Evolutionary conservation across 2,888 invertebrate species (phyloP), one percentile per base, ranked within the genome.

Genomic region (Ophion ventricosus): DNA sequence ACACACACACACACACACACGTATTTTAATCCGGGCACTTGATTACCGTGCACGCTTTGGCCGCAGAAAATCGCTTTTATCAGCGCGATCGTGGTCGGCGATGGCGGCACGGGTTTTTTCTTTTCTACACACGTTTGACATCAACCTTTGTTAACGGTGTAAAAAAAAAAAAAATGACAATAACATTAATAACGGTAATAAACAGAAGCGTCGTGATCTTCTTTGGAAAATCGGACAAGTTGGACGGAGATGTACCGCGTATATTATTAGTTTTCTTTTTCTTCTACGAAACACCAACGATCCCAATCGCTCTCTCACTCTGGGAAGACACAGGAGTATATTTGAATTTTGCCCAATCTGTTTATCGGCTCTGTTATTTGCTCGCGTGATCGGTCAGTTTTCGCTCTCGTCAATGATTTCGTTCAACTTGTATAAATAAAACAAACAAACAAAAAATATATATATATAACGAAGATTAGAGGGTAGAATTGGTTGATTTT

Each of bases 191-290:
- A 72, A 66, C n/a, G n/a, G n/a, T n/a, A n/a, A n/a, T n/a, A n/a
- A n/a, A n/a, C 23, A 43, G 59, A 61, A 78, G 80, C 61, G 59
- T 29, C 56, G 40, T 64, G 74, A 76, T 76, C 26, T 79, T 81
- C 84, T 78, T 84, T 84, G 78, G 81, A 81, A 81, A 84, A 81
- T 73, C 81, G 74, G 74, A 73, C 54, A 76, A 70, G 74, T 78
- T 75, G 84, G 81, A 84, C 84, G 81, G 84, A 78, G 84, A 84
- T 25, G 49, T 25, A n/a, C n/a, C 35, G 7, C 1, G 25, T 64
- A 76, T 64, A 54, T 84, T 69, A 64, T 17, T n/a, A n/a, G n/a
- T 69, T 23, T 25, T 35, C 8, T 35, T 35, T 8, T 35, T 35
- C 35, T 35, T 35, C 35, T 35, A 35, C 5, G 8, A 35, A 35